Conservation (phyloP, 2,797 vertebrate species). For the Eremophila alpestris region DNA sequence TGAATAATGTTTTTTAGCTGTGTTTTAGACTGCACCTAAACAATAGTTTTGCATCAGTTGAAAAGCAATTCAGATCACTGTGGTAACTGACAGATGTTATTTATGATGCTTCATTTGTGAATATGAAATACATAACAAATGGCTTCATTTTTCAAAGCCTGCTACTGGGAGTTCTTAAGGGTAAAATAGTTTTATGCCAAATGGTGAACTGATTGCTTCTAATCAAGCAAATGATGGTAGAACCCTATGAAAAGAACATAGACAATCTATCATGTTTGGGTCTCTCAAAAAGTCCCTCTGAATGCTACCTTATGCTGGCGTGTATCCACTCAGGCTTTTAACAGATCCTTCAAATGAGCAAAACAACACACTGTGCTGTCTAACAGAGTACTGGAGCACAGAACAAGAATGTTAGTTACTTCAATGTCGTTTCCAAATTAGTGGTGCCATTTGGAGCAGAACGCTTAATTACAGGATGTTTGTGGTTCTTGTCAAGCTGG, state of each 20-base stretch:
- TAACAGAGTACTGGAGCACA: not conserved
- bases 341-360: not conserved
- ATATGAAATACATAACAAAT: conserved; percentile 23
- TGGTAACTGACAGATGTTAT: conserved; percentile 41
- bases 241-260: not conserved
- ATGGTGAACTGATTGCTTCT: conserved; percentile 57
- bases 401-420: conserved; percentile 1
- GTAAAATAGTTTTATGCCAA: conserved; percentile 31
- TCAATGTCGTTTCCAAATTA: not conserved
- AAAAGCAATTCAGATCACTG: not conserved
- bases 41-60: not conserved
- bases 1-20: not conserved
- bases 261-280: conserved; percentile 19
- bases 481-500: conserved; percentile 34
- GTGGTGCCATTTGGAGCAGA: conserved; percentile 39
- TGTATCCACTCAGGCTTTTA: conserved; percentile 15
- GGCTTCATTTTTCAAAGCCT: conserved; percentile 47
- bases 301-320: not conserved
- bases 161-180: conserved; percentile 17
- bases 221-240: conserved; percentile 50
- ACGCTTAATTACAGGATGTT: conserved; percentile 39
- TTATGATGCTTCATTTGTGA: conserved; percentile 40
- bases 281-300: not conserved
- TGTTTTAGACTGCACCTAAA: not conserved
- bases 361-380: not conserved